A percentile compares a stretch with the other conserved stretches of the same genome.
Conservation (phyloP, 2,113 vertebrate genomes). For the Catharus fuscescens region DNA sequence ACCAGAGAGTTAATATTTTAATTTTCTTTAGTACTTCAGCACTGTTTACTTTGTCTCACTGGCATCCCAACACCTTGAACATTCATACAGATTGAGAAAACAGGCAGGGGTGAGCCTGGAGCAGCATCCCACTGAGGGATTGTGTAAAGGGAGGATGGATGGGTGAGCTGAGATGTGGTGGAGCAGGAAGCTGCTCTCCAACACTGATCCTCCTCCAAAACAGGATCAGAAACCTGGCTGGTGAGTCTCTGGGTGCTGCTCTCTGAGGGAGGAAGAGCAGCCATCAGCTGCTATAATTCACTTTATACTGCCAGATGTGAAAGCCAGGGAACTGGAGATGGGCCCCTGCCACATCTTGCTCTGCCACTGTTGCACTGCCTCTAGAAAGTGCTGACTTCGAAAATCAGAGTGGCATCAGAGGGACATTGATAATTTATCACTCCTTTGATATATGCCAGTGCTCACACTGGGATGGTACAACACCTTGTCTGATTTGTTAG, state of each 20-base stretch:
- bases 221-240: neutral
- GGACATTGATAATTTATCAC: neutral
- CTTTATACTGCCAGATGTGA: neutral
- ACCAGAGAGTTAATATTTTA: neutral
- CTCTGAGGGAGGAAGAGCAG: neutral
- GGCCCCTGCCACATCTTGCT: neutral
- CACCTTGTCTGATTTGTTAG: neutral
- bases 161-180: fast-evolving
- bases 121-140: neutral
- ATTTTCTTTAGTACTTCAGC: neutral
- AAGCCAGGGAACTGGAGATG: neutral
- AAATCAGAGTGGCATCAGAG: neutral
- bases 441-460: neutral
- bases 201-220: fast-evolving
- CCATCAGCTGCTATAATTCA: neutral
- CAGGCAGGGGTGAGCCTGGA: neutral
- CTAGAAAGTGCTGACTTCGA: neutral
- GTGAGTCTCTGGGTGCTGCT: neutral
- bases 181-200: neutral
- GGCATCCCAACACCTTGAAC: neutral
- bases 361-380: neutral
- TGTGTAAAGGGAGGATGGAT: neutral
- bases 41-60: neutral
- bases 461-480: neutral
- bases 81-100: neutral